A percentile compares a stretch with the other conserved stretches of the same genome.
Evolutionary conservation across 2,113 vertebrate species (phyloP).

Genomic region (Chlamydotis undulata): DNA sequence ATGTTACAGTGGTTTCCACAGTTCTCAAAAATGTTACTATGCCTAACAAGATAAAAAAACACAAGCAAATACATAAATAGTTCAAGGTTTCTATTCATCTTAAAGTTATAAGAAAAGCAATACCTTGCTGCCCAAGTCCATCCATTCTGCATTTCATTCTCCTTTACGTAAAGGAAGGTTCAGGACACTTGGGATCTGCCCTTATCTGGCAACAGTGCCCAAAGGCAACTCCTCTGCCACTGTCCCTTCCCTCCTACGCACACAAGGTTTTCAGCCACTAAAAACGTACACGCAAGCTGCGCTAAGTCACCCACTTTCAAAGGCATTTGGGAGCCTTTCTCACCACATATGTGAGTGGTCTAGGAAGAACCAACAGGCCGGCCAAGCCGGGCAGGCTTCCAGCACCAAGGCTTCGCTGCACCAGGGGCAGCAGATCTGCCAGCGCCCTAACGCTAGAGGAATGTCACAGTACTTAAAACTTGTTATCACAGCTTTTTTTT

Average conservation of each 20-base stretch:
- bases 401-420: background rate
- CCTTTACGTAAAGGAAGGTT: background rate
- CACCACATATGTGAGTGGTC: background rate
- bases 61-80: background rate
- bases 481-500: background rate
- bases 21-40: background rate
- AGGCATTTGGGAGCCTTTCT: background rate
- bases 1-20: background rate
- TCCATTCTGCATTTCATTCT: background rate
- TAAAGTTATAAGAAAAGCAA: background rate
- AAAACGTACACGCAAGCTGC: background rate
- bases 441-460: background rate
- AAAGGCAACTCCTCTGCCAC: background rate
- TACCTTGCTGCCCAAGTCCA: background rate
- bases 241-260: background rate
- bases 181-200: background rate
- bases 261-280: background rate
- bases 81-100: background rate
- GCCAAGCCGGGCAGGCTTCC: background rate
- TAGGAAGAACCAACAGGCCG: background rate
- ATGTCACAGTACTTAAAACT: background rate
- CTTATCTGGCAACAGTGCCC: rapidly evolving
- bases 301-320: background rate
- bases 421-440: background rate
- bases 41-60: background rate